These are phyloP conservation scores for Aradophagus sp. DNA, from an alignment of 1,140 invertebrate species.

Conservation along the genomic window DNA sequence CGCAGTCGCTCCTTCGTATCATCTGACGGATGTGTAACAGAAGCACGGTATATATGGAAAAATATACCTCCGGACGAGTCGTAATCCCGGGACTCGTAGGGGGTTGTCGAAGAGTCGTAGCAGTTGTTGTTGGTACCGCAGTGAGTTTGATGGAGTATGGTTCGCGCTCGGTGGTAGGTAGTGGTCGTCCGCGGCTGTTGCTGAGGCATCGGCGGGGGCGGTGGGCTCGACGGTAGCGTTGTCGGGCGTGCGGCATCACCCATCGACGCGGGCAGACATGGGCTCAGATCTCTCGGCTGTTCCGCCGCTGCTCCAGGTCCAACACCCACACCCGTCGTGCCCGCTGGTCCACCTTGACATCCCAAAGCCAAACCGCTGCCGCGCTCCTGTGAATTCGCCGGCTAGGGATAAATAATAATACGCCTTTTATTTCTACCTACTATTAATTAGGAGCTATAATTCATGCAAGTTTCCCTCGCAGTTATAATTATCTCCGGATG, in stretches of 20 bases:
- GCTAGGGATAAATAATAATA: constrained; percentile 67
- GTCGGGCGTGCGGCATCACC: constrained; percentile 76
- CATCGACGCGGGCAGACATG: constrained; percentile 81
- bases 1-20: too few species aligned
- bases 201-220: constrained; percentile 51
- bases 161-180: constrained; percentile 65
- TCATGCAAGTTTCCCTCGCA: too few species aligned
- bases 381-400: constrained; percentile 73
- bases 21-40: neutral
- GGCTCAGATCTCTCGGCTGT: constrained; percentile 81
- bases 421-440: constrained; percentile 18
- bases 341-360: constrained; percentile 70
- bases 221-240: constrained; percentile 71
- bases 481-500: too few species aligned
- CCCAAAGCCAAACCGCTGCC: constrained; percentile 72
- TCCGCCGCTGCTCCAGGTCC: constrained; percentile 80
- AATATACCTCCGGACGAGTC: constrained; percentile 72
- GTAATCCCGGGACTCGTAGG: constrained; percentile 73
- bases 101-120: constrained; percentile 70
- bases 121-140: constrained; percentile 73
- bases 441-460: constrained; percentile 6
- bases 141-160: constrained; percentile 69
- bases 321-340: constrained; percentile 66
- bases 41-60: constrained; percentile 10
- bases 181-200: constrained; percentile 41